Evolutionary conservation across 2,113 vertebrate species (phyloP).

Genomic region (Sphaerodactylus townsendi): DNA sequence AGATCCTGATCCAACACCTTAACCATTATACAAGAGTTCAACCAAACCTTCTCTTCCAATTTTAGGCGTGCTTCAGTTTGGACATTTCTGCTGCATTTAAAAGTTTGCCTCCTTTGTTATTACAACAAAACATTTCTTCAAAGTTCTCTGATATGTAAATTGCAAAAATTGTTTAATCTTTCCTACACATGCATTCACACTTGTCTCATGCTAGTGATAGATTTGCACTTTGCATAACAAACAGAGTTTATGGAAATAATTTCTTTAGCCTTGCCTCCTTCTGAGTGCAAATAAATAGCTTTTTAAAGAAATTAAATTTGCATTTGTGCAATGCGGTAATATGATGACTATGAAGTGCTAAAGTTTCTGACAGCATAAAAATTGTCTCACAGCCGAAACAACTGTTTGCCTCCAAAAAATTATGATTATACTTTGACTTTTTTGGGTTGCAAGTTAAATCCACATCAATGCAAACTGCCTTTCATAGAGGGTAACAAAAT

Average conservation of each 20-base stretch:
- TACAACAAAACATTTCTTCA: neutral
- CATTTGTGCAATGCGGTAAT: neutral
- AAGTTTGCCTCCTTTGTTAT: neutral
- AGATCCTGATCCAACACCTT: too few relatives aligned
- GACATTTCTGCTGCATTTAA: neutral
- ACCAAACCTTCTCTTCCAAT: neutral
- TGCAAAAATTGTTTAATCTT: conserved; percentile 1
- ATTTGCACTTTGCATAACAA: conserved; percentile 3
- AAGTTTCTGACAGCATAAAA: neutral
- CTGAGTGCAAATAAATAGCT: neutral
- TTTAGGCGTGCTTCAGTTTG: neutral
- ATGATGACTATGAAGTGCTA: neutral
- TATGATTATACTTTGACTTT: neutral
- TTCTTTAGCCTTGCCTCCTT: neutral
- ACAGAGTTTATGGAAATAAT: neutral
- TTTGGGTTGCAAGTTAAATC: neutral
- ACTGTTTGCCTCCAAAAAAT: neutral
- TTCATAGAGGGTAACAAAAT: neutral
- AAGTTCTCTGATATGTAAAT: conserved; percentile 2
- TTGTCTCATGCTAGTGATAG: conserved; percentile 3
- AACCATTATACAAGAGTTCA: neutral
- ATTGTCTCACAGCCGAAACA: neutral
- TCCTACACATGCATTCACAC: neutral
- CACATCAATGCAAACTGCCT: neutral
- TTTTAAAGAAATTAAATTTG: conserved; percentile 3